A percentile compares a stretch with the other conserved stretches of the same genome.
These are phyloP conservation scores for Cyanoderma ruficeps DNA, from an alignment of 2,113 vertebrate genomes.

Conservation along the genomic window DNA sequence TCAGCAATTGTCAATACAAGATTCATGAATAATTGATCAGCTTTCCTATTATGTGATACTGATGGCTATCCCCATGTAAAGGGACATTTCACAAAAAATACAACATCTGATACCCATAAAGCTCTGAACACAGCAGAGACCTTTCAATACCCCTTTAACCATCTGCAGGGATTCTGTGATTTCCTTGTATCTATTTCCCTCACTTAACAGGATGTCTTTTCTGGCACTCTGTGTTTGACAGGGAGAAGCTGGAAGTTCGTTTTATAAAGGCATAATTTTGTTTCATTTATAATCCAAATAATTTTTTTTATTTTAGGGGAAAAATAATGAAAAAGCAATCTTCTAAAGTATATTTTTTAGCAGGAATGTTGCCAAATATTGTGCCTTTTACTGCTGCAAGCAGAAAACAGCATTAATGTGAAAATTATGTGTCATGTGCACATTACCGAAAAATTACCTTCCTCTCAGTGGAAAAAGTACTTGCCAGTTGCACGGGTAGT, in stretches of 20 bases:
- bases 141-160: neutral
- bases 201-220: neutral
- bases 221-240: neutral
- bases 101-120: neutral
- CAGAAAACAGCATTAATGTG: neutral
- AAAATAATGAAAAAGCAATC: neutral
- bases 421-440: neutral
- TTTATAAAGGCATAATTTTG: neutral
- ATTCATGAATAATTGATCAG: slow-evolving; percentile 5
- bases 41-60: neutral
- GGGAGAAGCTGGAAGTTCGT: neutral
- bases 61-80: neutral
- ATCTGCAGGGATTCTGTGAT: neutral
- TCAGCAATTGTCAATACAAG: neutral
- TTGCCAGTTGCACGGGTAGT: neutral
- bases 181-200: neutral
- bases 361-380: neutral
- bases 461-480: neutral
- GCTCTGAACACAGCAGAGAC: neutral
- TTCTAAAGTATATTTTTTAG: neutral
- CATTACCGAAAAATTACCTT: neutral
- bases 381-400: neutral
- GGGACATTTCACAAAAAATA: neutral
- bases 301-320: neutral
- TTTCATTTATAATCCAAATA: neutral